Base-by-base conservation (phyloP, 2,113 vertebrate genomes). In the Ctenomys sociabilis region DNA sequence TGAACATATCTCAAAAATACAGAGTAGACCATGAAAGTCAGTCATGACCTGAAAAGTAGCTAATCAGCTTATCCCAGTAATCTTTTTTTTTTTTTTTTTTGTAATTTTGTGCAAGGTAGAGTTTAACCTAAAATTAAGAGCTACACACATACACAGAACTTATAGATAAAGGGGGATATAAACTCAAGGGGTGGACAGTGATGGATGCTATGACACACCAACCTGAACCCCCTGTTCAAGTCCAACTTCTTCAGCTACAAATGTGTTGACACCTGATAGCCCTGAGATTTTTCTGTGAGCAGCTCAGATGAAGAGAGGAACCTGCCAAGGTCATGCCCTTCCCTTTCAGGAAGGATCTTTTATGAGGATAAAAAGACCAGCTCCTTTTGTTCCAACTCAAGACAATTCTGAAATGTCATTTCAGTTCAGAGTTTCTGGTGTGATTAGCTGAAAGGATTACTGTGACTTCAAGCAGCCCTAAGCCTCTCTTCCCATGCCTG, bases 31-130 rank as follows among this genome's bases (percentile, higher is more conserved):
- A 5, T 12, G 86, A 75, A 16, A 17, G 32, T 35, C 49, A n/a
- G 4, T 3, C 77, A 35, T 49, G n/a, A 8, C n/a, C 22, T 63
- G 17, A 81, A 81, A 37, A 80, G 28, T n/a, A 68, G 19, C n/a
- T 81, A 83, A 17, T 66, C 37, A 24, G 11, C 43, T 40, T 3
- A 43, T 72, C 52, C 32, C 37, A n/a, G 16, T 52, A 11, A 40
- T 43, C 13, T 92, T 9, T 92, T 92, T 19, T 37, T n/a, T 57
- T 92, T 9, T 92, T 92, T 19, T 37, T n/a, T 57, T 49, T 84
- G 19, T 21, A 73, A 63, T 30, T 35, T 94, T 85, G 37, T 54
- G 37, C 70, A 45, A 90, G 45, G 24, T 40, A 59, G 10, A 26
- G 37, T 64, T 19, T 16, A 16, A 16, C 12, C 66, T 14, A 68